These are phyloP conservation scores for Crocidura indochinensis DNA, from an alignment of 2,797 vertebrate genomes.

Conservation along the genomic window DNA sequence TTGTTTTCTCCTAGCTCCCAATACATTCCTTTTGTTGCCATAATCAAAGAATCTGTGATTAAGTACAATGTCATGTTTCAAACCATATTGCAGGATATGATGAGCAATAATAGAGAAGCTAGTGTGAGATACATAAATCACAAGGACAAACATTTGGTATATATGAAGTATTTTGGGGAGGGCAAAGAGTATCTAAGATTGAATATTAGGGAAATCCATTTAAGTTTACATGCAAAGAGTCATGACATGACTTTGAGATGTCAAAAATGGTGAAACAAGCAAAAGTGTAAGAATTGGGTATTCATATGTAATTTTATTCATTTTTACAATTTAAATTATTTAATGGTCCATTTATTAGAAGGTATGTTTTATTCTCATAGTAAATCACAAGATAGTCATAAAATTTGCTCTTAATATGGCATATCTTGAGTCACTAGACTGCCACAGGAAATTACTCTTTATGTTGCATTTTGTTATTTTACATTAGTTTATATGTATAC, in stretches of 20 bases:
- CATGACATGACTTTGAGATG: background rate
- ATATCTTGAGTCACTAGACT: background rate
- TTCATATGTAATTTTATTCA: background rate
- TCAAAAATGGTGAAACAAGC: background rate
- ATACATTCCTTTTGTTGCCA: background rate
- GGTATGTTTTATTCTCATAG: background rate
- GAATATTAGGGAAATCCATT: background rate
- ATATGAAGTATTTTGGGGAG: background rate
- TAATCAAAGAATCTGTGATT: background rate
- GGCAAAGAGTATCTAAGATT: background rate
- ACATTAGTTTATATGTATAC: background rate
- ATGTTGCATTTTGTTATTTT: background rate
- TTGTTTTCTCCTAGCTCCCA: background rate
- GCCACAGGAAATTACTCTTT: background rate
- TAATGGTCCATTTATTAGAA: background rate
- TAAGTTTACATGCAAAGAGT: background rate
- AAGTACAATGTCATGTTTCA: background rate
- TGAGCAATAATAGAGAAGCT: background rate
- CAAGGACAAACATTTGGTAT: background rate
- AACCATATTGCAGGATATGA: background rate
- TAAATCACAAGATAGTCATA: background rate
- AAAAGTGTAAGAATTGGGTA: background rate
- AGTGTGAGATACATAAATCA: background rate
- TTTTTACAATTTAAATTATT: slow-evolving; percentile 36
- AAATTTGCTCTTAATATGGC: background rate